Evolutionary conservation across 2,888 invertebrate species (phyloP).

Genomic region (Uloborus plumipes): DNA sequence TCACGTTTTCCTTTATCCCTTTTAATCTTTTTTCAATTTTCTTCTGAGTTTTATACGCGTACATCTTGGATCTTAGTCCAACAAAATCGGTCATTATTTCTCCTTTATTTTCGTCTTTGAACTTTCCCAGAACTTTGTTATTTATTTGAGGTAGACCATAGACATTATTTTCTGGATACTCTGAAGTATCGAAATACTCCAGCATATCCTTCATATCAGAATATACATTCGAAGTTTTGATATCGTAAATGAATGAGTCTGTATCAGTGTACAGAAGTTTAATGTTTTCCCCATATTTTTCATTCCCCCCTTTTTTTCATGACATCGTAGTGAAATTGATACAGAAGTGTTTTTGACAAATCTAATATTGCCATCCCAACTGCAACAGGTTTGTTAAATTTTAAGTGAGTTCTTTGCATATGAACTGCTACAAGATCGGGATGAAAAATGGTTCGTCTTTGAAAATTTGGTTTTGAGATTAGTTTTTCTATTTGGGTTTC

Average conservation of each 20-base stretch:
- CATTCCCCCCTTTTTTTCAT: slow-evolving; percentile 66
- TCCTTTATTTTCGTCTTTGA: too few relatives aligned
- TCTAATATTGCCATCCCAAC: slow-evolving; percentile 68
- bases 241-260: too few relatives aligned
- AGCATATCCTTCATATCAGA: too few relatives aligned
- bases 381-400: too few relatives aligned
- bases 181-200: slow-evolving; percentile 65
- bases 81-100: too few relatives aligned
- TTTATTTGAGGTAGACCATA: not conserved
- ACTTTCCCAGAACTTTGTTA: slow-evolving; percentile 18
- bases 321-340: slow-evolving; percentile 64
- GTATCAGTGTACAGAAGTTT: slow-evolving; percentile 69
- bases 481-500: not conserved
- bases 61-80: too few relatives aligned
- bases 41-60: too few relatives aligned
- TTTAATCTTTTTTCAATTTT: slow-evolving; percentile 16
- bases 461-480: slow-evolving; percentile 44
- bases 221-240: too few relatives aligned
- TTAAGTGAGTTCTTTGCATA: slow-evolving; percentile 40
- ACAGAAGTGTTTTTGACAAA: slow-evolving; percentile 68
- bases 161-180: slow-evolving; percentile 8
- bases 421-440: slow-evolving; percentile 34
- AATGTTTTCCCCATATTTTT: slow-evolving; percentile 63
- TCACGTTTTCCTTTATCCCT: slow-evolving; percentile 3
- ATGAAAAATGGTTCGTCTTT: slow-evolving; percentile 28